Conservation (phyloP, 35 echinoderm and acorn worm species). For the Holothuria glaberrima region DNA sequence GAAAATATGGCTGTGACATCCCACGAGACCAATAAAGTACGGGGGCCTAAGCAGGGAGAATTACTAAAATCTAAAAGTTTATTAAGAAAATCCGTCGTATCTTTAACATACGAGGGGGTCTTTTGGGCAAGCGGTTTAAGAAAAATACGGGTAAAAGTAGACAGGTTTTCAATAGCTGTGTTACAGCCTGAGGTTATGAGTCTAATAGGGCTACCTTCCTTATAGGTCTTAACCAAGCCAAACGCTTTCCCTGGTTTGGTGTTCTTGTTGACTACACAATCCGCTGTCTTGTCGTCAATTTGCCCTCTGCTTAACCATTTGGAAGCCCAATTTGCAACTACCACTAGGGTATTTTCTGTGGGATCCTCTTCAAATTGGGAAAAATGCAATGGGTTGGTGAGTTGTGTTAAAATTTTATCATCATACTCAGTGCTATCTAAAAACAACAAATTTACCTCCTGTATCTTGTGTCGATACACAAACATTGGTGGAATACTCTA, state of each 20-base stretch:
- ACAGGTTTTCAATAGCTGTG: slow-evolving; percentile 23
- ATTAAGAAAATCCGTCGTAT: no score
- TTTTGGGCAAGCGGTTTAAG: slow-evolving; percentile 7
- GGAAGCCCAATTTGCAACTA: no score
- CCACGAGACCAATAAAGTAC: no score
- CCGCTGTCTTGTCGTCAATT: no score
- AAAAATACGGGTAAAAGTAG: neutral
- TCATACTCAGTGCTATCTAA: neutral
- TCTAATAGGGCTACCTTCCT: no score
- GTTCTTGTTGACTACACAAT: neutral
- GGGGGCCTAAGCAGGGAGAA: neutral
- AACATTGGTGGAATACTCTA: neutral
- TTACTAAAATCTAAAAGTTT: no score
- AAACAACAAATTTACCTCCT: neutral
- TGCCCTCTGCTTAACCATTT: no score
- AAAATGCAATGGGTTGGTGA: neutral
- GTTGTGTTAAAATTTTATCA: no score
- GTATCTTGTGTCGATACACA: neutral
- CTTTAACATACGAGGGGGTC: no score
- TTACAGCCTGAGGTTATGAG: no score
- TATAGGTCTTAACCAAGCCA: slow-evolving; percentile 23
- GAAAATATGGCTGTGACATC: no score
- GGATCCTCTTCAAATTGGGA: neutral
- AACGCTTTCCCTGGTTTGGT: slow-evolving; percentile 11
- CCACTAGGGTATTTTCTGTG: no score